Percentiles rank a stretch among this genome's conserved stretches.
These are phyloP conservation scores for Embiotoca jacksoni DNA, from an alignment of 2,113 vertebrate genomes.

Conservation along the genomic window DNA sequence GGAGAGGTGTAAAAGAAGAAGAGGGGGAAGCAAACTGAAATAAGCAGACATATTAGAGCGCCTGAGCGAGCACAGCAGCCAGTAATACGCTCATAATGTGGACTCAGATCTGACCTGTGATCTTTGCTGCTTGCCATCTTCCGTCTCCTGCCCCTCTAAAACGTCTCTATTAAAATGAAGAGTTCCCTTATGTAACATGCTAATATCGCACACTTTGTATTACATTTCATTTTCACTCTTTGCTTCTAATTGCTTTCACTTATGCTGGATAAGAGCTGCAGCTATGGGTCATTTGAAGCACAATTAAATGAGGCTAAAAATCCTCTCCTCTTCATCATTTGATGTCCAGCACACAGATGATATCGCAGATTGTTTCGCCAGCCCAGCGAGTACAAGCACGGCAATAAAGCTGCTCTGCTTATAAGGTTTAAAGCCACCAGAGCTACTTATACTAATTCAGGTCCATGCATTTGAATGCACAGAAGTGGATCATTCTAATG, in stretches of 20 bases:
- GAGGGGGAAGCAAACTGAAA: slow-evolving; percentile 20
- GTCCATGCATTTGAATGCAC: slow-evolving; percentile 33
- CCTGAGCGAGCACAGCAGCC: slow-evolving; percentile 35
- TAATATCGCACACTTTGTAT: slow-evolving; percentile 3
- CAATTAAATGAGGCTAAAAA: slow-evolving; percentile 29
- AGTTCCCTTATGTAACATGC: slow-evolving; percentile 4
- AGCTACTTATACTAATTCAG: slow-evolving; percentile 64
- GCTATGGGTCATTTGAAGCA: slow-evolving; percentile 6
- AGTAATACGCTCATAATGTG: slow-evolving; percentile 41
- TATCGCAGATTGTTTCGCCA: slow-evolving; percentile 16
- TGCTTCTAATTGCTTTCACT: not conserved
- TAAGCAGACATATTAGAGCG: slow-evolving; percentile 39
- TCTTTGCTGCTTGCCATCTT: slow-evolving; percentile 25
- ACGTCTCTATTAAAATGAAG: slow-evolving; percentile 7
- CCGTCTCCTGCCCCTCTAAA: slow-evolving; percentile 1
- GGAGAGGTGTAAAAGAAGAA: slow-evolving; percentile 33
- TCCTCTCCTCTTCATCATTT: slow-evolving; percentile 3
- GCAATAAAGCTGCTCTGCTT: slow-evolving; percentile 41
- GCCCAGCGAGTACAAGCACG: slow-evolving; percentile 16
- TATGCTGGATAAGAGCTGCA: not conserved
- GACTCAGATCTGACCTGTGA: slow-evolving; percentile 48
- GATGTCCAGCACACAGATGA: slow-evolving; percentile 22
- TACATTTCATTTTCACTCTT: not conserved
- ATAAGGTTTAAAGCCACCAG: slow-evolving; percentile 50
- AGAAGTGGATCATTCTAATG: slow-evolving; percentile 36